These are phyloP conservation scores for Dysmachus trigonus DNA, from an alignment of 2,888 invertebrate species.

Conservation along the genomic window DNA sequence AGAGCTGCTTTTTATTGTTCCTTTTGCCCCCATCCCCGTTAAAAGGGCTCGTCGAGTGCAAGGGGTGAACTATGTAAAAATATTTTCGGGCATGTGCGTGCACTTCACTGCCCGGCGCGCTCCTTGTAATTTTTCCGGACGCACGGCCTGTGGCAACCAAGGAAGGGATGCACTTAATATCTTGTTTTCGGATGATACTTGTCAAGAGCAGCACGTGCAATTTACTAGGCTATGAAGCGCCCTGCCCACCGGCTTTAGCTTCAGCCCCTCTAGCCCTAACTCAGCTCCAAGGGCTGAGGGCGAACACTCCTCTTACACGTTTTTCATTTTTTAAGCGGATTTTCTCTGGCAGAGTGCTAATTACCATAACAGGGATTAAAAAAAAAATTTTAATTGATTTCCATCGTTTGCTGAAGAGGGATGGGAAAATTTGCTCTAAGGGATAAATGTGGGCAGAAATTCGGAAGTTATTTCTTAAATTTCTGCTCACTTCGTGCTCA, in stretches of 20 bases:
- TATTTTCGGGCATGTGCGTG: constrained; percentile 34
- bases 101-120: not conserved
- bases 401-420: not conserved
- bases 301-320: not conserved
- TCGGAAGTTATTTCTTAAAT: not conserved
- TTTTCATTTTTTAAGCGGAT: constrained; percentile 39
- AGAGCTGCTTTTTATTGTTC: not conserved
- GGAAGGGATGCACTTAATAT: constrained; percentile 29
- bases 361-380: not conserved
- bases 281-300: not conserved
- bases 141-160: not conserved
- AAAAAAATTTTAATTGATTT: constrained; percentile 21
- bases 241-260: too few species aligned
- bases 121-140: not conserved
- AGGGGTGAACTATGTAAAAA: constrained; percentile 7
- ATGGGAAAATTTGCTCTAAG: not conserved
- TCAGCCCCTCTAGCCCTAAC: too few species aligned
- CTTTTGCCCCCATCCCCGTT: not conserved
- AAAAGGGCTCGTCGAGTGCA: not conserved
- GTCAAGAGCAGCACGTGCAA: constrained; percentile 43
- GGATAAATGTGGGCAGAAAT: not conserved
- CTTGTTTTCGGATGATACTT: constrained; percentile 18
- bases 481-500: not conserved
- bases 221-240: constrained; percentile 6
- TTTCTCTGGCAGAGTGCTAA: constrained; percentile 7